Conservation (phyloP, 2,888 invertebrate genomes). For the Drosophila siamana region DNA sequence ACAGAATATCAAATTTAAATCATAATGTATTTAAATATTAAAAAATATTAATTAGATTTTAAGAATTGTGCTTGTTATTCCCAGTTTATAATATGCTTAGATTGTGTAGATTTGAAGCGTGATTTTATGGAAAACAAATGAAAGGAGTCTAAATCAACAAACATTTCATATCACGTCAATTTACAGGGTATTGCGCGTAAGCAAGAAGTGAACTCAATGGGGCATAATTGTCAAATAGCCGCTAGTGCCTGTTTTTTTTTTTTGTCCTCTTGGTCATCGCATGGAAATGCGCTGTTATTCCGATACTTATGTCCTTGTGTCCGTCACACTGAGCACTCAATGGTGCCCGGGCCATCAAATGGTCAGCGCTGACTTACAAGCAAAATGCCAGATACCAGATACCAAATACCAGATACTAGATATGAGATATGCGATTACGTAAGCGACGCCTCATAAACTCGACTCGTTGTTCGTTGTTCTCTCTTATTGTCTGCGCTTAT, state of each 20-base stretch:
- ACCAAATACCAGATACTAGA: constrained; percentile 21
- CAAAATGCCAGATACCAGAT: constrained; percentile 17
- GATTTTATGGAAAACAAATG: too few relatives aligned
- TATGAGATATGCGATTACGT: constrained; percentile 59
- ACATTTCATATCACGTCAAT: too few relatives aligned
- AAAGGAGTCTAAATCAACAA: too few relatives aligned
- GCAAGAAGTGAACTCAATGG: neutral
- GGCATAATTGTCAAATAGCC: constrained; percentile 5
- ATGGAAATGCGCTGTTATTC: constrained; percentile 34
- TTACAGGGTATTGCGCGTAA: neutral
- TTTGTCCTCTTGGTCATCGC: constrained; percentile 16
- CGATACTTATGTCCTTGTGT: constrained; percentile 7
- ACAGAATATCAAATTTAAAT: neutral
- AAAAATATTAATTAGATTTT: too few relatives aligned
- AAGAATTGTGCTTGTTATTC: too few relatives aligned
- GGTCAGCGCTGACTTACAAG: constrained; percentile 34
- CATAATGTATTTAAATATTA: neutral
- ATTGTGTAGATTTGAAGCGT: too few relatives aligned
- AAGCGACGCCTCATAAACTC: constrained; percentile 71
- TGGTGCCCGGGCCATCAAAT: constrained; percentile 41
- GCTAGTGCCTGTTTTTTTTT: constrained; percentile 2
- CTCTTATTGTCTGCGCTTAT: constrained; percentile 35
- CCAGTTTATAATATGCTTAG: too few relatives aligned
- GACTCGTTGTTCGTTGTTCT: neutral
- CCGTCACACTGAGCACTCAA: constrained; percentile 27